Percentiles rank a stretch among this genome's conserved stretches.
phyloP scores from a whole-genome alignment of 2,888 invertebrate species.

The Thera obeliscata region DNA sequence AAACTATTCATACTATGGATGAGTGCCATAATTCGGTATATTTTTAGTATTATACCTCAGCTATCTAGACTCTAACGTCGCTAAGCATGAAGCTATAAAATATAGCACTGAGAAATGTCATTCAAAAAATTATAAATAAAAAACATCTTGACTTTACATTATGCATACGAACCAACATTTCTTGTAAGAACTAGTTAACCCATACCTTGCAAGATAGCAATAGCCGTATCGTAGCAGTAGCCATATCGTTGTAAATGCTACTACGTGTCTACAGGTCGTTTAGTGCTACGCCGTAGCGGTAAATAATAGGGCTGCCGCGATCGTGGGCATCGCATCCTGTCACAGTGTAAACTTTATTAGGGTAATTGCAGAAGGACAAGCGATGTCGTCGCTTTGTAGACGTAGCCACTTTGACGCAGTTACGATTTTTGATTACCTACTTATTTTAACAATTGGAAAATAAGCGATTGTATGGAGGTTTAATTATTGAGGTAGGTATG shows the following conservation, averaged over 20 bases:
- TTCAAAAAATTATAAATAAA: too few relatives aligned
- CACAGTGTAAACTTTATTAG: slow-evolving; percentile 34
- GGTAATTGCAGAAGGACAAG: slow-evolving; percentile 25
- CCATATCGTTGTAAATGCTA: slow-evolving; percentile 29
- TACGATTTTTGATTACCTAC: neutral
- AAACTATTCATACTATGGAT: too few relatives aligned
- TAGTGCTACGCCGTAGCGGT: slow-evolving; percentile 41
- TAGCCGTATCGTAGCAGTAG: slow-evolving; percentile 31
- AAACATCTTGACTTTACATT: too few relatives aligned
- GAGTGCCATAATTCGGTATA: too few relatives aligned
- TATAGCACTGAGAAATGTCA: too few relatives aligned
- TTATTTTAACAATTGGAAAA: neutral
- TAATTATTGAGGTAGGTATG: too few relatives aligned
- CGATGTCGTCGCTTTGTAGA: neutral
- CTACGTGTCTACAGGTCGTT: slow-evolving; percentile 46
- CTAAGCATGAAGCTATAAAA: too few relatives aligned
- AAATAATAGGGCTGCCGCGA: slow-evolving; percentile 45
- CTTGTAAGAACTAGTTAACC: slow-evolving; percentile 22
- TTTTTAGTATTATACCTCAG: too few relatives aligned
- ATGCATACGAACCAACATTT: neutral
- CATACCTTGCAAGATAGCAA: slow-evolving; percentile 28
- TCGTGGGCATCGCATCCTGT: slow-evolving; percentile 37
- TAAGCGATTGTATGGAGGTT: too few relatives aligned
- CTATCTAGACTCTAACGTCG: too few relatives aligned
- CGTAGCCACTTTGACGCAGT: neutral